A percentile compares a stretch with the other conserved stretches of the same genome.
phyloP scores from a whole-genome alignment of 2,797 vertebrate genomes.

The Sebastes vulpes region DNA sequence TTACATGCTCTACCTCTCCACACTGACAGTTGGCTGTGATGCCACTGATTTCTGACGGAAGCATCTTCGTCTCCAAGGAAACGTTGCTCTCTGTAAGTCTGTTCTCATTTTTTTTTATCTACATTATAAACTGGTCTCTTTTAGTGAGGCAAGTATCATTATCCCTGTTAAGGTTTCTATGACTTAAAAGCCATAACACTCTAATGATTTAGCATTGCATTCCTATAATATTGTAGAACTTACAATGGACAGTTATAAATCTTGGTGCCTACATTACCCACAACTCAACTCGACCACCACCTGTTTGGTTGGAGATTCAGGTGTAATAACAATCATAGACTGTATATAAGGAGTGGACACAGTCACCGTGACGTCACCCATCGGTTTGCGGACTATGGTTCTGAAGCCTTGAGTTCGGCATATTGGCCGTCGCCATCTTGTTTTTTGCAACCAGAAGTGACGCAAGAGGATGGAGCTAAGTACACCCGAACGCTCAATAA shows the following conservation, averaged over 20 bases:
- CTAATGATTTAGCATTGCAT: neutral
- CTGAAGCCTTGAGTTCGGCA: neutral
- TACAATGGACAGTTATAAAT: neutral
- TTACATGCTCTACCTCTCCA: neutral
- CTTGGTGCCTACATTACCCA: neutral
- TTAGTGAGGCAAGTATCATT: neutral
- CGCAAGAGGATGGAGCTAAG: neutral
- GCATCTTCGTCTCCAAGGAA: neutral
- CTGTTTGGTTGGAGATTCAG: neutral
- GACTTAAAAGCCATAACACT: neutral
- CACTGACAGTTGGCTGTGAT: neutral
- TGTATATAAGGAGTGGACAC: too few relatives aligned
- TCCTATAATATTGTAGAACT: neutral
- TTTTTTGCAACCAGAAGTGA: neutral
- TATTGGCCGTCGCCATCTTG: neutral
- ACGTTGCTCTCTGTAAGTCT: neutral
- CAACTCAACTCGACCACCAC: neutral
- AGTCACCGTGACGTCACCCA: too few relatives aligned
- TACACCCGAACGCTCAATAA: neutral
- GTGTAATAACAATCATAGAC: neutral
- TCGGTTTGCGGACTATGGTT: neutral
- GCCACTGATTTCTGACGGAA: neutral
- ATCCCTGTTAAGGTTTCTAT: neutral
- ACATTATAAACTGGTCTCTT: neutral
- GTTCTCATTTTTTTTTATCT: neutral